phyloP scores from a whole-genome alignment of 2,797 vertebrate genomes.

The Sylvia borin region DNA sequence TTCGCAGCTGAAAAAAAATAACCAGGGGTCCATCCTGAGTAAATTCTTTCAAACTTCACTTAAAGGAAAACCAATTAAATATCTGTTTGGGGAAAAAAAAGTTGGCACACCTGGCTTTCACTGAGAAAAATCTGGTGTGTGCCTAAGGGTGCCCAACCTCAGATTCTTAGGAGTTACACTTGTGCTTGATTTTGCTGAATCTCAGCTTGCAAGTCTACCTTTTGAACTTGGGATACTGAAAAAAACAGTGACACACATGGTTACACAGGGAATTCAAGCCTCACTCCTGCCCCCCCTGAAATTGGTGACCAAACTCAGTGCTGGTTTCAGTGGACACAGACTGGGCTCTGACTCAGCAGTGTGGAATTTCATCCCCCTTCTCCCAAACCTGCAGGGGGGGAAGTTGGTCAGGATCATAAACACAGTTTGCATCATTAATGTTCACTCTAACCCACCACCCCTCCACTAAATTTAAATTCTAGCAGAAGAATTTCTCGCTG shows the following conservation, averaged over 20 bases:
- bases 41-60: not conserved
- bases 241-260: not conserved
- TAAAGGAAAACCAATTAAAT: not conserved
- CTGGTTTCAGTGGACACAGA: not conserved
- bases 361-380: not conserved
- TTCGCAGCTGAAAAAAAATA: not conserved
- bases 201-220: not conserved
- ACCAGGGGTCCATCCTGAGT: not conserved
- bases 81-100: not conserved
- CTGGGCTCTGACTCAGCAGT: not conserved
- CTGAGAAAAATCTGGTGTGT: not conserved
- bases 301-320: not conserved
- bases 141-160: not conserved
- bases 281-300: not conserved
- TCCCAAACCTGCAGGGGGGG: not conserved
- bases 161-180: not conserved
- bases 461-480: not conserved
- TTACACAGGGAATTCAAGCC: not conserved
- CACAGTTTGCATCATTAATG: not conserved
- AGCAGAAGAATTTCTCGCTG: not conserved
- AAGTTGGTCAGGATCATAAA: not conserved
- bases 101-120: not conserved
- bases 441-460: not conserved
- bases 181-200: slow-evolving; percentile 13
- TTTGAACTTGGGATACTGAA: not conserved